Evolutionary conservation across 2,113 vertebrate genomes (phyloP), one percentile per base, ranked within the genome.

Genomic region (Eonycteris spelaea): DNA sequence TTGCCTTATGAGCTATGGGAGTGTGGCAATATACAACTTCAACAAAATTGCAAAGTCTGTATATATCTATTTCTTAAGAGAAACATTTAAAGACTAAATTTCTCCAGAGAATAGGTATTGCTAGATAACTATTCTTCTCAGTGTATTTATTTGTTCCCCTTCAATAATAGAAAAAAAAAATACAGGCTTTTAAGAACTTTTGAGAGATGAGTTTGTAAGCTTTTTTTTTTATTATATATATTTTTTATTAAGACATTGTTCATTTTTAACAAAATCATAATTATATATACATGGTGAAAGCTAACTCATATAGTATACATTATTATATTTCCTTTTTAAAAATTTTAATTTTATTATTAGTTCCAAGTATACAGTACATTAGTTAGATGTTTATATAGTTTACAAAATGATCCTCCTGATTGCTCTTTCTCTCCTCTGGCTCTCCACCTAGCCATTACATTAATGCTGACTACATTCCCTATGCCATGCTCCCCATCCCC

Each of bases 41-140:
- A 91, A 88, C 19, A 77, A 90, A 79, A 63, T 91, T 91, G 10
- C 30, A 84, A 77, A 71, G 38, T 24, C 45, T 43, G 19, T 21
- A 45, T 57, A 15, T 21, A 45, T 77, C 19, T 22, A 63, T 63
- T 94, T 95, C 53, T 86, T 94, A 93, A 75, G 38, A 67, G 73
- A 95, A 89, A 86, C 77, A 45, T 28, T 51, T 45, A 91, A 74
- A 75, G 73, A 84, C 59, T 86, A 33, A 55, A 86, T 93, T 86
- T 85, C 45, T 80, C 51, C 30, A 19, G 6, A 16, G 35, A 65
- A 11, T 55, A 53, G 0, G 5, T n/a, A 93, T 87, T 57, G 24
- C 59, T 40, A 26, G 22, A 53, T 83, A 82, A 73, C 30, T 30
- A 35, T n/a, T 70, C 30, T 91, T 90, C 55, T 73, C 80, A 45